A percentile compares a stretch with the other conserved stretches of the same genome.
phyloP scores from a whole-genome alignment of 2,113 vertebrate genomes.

The Dinomys branickii region DNA sequence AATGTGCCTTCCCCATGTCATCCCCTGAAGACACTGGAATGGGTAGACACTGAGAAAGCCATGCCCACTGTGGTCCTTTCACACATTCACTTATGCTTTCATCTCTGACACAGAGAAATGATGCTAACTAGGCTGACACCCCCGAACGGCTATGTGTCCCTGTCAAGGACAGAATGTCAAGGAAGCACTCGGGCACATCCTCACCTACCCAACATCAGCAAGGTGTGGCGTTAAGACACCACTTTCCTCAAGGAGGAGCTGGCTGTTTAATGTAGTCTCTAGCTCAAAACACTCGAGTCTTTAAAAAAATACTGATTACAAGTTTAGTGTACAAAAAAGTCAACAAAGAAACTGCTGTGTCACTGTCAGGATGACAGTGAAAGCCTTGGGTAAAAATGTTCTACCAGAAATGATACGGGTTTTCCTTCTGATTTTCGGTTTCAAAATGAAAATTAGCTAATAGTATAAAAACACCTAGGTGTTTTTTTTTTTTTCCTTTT shows the following conservation, averaged over 20 bases:
- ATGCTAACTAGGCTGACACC: neutral
- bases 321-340: neutral
- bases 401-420: neutral
- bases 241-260: neutral
- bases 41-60: neutral
- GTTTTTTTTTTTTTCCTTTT: neutral
- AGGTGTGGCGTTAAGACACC: neutral
- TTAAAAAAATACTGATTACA: fast-evolving
- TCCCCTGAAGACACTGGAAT: neutral
- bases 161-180: slow-evolving; percentile 28
- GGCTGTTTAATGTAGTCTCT: neutral
- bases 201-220: slow-evolving; percentile 6
- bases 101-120: slow-evolving; percentile 24
- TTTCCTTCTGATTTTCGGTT: slow-evolving; percentile 25
- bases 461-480: neutral
- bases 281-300: neutral
- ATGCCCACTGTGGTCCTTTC: neutral
- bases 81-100: neutral
- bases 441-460: neutral
- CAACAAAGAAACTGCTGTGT: neutral
- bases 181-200: neutral
- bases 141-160: slow-evolving; percentile 1
- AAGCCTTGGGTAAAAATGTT: neutral
- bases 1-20: fast-evolving
- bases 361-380: neutral